Evolutionary conservation across 2,888 invertebrate species (phyloP).

Genomic region (Lottia scabra): DNA sequence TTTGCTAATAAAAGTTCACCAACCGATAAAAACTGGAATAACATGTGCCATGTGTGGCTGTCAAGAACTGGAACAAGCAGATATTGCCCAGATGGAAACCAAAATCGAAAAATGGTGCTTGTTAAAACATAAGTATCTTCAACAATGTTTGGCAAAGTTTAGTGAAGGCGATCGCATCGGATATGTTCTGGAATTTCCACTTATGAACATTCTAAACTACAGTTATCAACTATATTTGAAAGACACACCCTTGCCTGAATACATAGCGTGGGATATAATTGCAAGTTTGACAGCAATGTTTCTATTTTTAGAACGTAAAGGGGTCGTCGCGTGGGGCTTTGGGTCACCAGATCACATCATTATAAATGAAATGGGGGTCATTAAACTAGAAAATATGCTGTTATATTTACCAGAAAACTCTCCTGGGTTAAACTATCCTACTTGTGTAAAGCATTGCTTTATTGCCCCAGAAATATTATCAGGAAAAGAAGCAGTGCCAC

Average conservation of each 20-base stretch:
- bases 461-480: neutral
- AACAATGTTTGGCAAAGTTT: conserved; percentile 52
- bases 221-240: conserved; percentile 46
- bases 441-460: neutral
- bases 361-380: conserved; percentile 44
- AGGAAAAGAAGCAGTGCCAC: conserved; percentile 29
- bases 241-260: conserved; percentile 48
- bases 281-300: conserved; percentile 53
- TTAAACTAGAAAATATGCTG: conserved; percentile 55
- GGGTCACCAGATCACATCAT: conserved; percentile 52
- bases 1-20: conserved; percentile 47
- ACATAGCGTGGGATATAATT: conserved; percentile 50
- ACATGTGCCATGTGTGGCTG: neutral
- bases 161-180: conserved; percentile 38
- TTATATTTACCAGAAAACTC: conserved; percentile 47
- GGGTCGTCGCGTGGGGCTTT: conserved; percentile 45
- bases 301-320: conserved; percentile 44
- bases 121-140: conserved; percentile 52
- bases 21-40: no score
- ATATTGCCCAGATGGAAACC: conserved; percentile 20
- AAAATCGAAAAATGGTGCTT: conserved; percentile 52
- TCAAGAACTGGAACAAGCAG: neutral
- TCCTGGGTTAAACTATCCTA: conserved; percentile 17
- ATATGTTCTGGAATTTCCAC: conserved; percentile 57
- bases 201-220: conserved; percentile 54